phyloP scores from a whole-genome alignment of 2,888 invertebrate genomes.

The Ctena decussata region DNA sequence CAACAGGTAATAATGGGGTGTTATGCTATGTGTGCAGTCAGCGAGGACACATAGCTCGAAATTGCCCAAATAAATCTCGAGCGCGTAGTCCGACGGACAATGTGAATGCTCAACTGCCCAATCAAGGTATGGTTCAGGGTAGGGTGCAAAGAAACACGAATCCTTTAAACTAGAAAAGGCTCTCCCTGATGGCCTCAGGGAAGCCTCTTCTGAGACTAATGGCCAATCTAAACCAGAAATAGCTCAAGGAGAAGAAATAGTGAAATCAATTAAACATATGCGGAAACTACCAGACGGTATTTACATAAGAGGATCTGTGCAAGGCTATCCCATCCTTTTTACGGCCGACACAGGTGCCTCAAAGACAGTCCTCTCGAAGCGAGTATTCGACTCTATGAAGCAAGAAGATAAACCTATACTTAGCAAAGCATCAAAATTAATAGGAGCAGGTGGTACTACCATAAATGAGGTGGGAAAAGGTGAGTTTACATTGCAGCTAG shows the following conservation, averaged over 20 bases:
- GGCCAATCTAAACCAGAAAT: neutral
- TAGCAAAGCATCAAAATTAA: neutral
- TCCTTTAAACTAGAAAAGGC: neutral
- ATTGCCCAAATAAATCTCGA: neutral
- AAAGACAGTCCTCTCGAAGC: neutral
- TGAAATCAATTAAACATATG: no score
- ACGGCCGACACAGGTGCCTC: neutral
- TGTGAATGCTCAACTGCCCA: neutral
- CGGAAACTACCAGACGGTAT: neutral
- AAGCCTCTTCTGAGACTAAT: neutral
- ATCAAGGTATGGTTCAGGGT: neutral
- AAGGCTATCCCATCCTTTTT: neutral
- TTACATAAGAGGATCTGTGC: neutral
- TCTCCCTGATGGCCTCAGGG: neutral
- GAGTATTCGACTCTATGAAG: neutral
- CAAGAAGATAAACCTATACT: neutral
- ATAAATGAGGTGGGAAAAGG: neutral
- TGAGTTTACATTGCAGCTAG: neutral
- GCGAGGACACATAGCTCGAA: neutral
- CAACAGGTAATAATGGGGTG: no score
- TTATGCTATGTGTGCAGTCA: neutral
- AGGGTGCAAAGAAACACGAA: neutral
- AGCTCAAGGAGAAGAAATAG: neutral
- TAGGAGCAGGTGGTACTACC: neutral
- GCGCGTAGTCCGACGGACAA: no score